Evolutionary conservation across 2,113 vertebrate genomes (phyloP).

Genomic region (Antidorcas marsupialis): DNA sequence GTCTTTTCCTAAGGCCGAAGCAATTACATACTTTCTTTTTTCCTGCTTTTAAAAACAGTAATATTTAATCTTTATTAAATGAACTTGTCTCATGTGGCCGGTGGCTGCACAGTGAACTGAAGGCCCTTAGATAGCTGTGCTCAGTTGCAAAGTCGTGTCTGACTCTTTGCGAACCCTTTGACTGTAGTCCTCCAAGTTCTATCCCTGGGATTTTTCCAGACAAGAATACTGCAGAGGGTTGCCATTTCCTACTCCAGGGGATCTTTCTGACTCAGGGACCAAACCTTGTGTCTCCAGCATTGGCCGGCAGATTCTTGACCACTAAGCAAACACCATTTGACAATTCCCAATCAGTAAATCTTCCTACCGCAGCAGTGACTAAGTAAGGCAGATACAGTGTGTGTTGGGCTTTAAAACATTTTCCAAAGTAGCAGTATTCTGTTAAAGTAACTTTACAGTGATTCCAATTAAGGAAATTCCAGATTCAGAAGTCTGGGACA

Average conservation of each 20-base stretch:
- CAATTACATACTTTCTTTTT: background rate
- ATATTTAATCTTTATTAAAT: background rate
- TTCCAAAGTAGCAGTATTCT: background rate
- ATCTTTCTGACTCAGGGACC: background rate
- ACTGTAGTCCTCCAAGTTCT: background rate
- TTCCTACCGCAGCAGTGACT: rapidly evolving
- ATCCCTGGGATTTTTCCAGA: background rate
- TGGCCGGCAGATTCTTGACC: background rate
- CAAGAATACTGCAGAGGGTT: background rate
- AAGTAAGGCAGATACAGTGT: background rate
- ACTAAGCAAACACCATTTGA: background rate
- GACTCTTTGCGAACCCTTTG: background rate
- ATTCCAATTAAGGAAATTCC: background rate
- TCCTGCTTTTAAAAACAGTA: background rate
- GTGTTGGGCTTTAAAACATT: background rate
- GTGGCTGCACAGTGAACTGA: background rate
- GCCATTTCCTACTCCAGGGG: background rate
- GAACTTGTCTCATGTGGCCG: background rate
- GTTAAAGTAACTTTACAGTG: background rate
- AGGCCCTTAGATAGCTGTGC: background rate
- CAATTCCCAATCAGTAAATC: background rate
- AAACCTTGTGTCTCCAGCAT: background rate
- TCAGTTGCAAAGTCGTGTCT: background rate
- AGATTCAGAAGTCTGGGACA: background rate
- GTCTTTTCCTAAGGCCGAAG: background rate